Conservation (phyloP, 2,888 invertebrate genomes). For the Drosophila cognata region DNA sequence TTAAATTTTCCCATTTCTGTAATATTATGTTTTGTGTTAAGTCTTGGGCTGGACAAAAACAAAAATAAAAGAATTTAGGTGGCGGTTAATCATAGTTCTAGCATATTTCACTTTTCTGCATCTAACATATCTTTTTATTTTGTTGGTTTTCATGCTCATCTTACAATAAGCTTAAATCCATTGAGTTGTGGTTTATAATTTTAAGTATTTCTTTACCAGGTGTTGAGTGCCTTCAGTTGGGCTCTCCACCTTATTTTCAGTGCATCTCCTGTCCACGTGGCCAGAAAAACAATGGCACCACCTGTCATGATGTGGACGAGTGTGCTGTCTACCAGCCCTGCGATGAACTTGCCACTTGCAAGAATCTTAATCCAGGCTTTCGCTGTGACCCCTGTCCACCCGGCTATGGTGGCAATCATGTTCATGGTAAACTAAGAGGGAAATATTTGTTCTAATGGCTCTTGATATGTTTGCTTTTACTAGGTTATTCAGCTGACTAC, state of each 20-base stretch:
- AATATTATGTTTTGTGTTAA: too few species aligned
- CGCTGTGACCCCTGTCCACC: constrained; percentile 94
- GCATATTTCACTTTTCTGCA: constrained; percentile 1
- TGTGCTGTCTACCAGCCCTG: constrained; percentile 94
- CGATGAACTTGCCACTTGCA: constrained; percentile 90
- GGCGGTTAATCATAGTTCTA: background rate
- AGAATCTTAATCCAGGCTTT: constrained; percentile 93
- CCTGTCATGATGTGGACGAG: constrained; percentile 92
- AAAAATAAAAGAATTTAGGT: background rate
- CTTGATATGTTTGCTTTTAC: constrained; percentile 47
- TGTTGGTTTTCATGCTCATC: background rate
- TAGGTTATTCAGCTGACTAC: constrained; percentile 90
- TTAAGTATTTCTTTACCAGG: constrained; percentile 83
- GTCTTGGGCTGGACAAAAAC: too few species aligned
- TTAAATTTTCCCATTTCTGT: constrained; percentile 14
- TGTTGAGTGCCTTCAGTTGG: constrained; percentile 88
- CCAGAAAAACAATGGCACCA: constrained; percentile 89
- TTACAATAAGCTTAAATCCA: background rate
- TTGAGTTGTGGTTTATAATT: background rate
- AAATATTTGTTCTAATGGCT: background rate
- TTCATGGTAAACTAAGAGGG: constrained; percentile 69
- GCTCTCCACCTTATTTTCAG: constrained; percentile 89
- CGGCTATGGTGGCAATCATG: constrained; percentile 88
- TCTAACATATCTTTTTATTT: constrained; percentile 3
- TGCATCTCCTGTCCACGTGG: constrained; percentile 92